Percentiles rank a stretch among this genome's conserved stretches.
These are phyloP conservation scores for Sepioteuthis lessoniana DNA, from an alignment of 2,888 invertebrate species.

Conservation along the genomic window DNA sequence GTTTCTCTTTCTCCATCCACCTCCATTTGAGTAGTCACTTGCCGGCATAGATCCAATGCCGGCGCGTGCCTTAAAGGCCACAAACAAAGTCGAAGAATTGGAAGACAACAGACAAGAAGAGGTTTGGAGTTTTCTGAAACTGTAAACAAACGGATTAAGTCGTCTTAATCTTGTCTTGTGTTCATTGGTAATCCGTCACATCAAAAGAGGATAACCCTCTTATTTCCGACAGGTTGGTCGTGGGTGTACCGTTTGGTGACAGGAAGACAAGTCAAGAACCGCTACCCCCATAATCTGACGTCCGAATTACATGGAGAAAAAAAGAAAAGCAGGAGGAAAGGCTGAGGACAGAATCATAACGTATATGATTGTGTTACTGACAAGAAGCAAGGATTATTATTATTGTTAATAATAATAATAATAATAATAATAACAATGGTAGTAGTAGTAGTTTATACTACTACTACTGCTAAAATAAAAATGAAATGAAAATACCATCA, in stretches of 20 bases:
- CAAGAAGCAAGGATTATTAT: no score
- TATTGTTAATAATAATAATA: no score
- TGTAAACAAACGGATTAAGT: slow-evolving; percentile 13
- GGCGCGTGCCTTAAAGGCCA: neutral
- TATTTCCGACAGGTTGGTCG: neutral
- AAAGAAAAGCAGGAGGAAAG: no score
- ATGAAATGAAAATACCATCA: no score
- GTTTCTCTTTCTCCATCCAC: neutral
- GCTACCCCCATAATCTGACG: no score
- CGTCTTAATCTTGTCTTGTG: slow-evolving; percentile 23
- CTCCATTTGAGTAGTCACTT: neutral
- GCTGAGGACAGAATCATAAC: no score
- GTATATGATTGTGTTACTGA: no score
- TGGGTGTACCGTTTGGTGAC: neutral
- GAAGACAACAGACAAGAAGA: neutral
- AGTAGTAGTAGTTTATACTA: no score
- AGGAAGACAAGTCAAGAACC: neutral
- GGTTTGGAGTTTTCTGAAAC: neutral
- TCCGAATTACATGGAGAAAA: no score
- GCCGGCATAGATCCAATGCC: neutral
- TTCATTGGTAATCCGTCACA: neutral
- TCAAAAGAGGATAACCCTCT: slow-evolving; percentile 33
- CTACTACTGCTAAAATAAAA: no score
- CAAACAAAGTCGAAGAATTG: neutral
- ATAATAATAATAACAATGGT: no score